Conservation (phyloP, 64 coral and sea anemone genomes). For the Actinia equina region DNA sequence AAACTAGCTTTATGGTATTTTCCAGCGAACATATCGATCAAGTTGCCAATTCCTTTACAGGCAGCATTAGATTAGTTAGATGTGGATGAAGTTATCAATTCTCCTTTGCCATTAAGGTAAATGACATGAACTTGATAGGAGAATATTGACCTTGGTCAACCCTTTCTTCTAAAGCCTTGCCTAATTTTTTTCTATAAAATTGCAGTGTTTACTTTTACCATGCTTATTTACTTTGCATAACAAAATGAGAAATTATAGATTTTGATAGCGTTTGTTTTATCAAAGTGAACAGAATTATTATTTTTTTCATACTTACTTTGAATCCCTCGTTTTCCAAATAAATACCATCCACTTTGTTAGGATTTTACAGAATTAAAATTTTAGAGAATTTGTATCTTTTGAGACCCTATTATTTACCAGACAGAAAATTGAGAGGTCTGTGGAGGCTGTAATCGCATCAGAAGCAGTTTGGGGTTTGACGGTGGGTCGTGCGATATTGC, state of each 20-base stretch:
- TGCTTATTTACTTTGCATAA: no score
- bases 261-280: no score
- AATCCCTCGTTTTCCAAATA: not conserved
- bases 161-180: not conserved
- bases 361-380: not conserved
- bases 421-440: not conserved
- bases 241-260: no score
- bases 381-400: not conserved
- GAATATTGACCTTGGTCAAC: not conserved
- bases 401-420: not conserved
- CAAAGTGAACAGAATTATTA: no score
- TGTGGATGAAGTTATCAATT: not conserved
- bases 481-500: not conserved
- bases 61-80: not conserved
- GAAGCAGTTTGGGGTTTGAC: not conserved
- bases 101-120: not conserved
- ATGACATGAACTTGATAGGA: not conserved
- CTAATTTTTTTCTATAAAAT: not conserved
- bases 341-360: not conserved
- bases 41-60: not conserved
- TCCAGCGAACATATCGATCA: not conserved
- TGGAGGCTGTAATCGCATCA: not conserved
- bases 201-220: not conserved
- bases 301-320: no score
- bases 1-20: not conserved